Base-by-base conservation (phyloP, 2,888 invertebrate genomes). In the Cryptophagus acutangulus region DNA sequence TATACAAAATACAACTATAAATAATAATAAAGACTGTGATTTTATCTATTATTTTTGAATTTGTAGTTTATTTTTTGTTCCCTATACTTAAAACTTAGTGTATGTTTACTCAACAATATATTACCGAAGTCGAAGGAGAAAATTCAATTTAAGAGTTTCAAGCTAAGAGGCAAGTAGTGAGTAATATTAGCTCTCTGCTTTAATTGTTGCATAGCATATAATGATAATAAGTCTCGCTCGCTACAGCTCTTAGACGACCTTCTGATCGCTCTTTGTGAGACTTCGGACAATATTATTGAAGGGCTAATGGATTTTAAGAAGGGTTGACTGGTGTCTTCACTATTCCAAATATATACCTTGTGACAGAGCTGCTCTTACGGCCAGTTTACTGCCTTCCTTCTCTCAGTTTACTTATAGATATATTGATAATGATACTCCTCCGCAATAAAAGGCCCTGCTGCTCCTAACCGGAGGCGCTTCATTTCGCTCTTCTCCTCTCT, bases 301-400 rank as follows among this genome's bases (percentile, higher is more conserved):
- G n/a, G 67, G 66, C 68, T 70, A 70, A 70, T 70, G 69, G 70
- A 69, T 69, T 69, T 68, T 67, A 67, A 66, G 65, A 70, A 70
- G 69, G 69, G 69, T 67, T 67, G 63, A 61, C 41, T 54, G 49
- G 47, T 51, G 46, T 49, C 49, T 55, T 54, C 46, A 42, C n/a
- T n/a, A n/a, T n/a, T n/a, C n/a, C n/a, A n/a, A n/a, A 45, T 45
- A 48, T 49, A 48, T 49, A 33, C 42, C 38, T 41, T 40, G 31
- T 31, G n/a, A 31, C 31, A 31, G 44, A 46, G 41, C 40, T 33
- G 40, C 30, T 10, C 16, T 13, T 15, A 31, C 31, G 49, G 46
- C 41, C 46, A 49, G 49, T 49, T 49, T 38, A 33, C 45, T 41
- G 31, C 3, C 13, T 16, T 16, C 16, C 31, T 31, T 31, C n/a